phyloP scores from a whole-genome alignment of 2,797 vertebrate genomes.

The Pempheris klunzingeri region DNA sequence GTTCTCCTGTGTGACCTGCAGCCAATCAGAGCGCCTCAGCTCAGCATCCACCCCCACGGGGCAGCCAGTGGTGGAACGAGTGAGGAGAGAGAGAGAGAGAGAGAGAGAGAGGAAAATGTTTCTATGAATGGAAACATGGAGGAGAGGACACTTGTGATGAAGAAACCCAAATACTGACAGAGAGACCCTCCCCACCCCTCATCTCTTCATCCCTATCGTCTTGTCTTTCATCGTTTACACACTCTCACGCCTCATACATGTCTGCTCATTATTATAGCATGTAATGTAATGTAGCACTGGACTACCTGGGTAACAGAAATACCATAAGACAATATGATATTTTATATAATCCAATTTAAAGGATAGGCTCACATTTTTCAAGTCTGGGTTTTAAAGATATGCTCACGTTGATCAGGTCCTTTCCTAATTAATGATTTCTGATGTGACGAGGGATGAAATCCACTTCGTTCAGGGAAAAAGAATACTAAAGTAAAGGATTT shows the following conservation, averaged over 20 bases:
- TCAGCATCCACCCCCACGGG: slow-evolving; percentile 69
- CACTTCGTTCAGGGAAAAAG: too few species aligned
- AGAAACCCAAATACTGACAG: slow-evolving; percentile 43
- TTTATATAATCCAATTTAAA: too few species aligned
- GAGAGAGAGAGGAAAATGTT: slow-evolving; percentile 44
- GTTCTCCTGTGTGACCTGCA: slow-evolving; percentile 62
- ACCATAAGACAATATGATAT: background rate
- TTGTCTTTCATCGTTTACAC: background rate
- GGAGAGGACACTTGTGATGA: slow-evolving; percentile 65
- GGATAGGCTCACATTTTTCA: background rate
- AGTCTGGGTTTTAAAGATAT: too few species aligned
- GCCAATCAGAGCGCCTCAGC: slow-evolving; percentile 78
- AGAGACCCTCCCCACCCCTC: background rate
- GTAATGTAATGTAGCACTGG: background rate
- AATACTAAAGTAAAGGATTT: too few species aligned
- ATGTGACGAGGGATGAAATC: too few species aligned
- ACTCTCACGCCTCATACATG: background rate
- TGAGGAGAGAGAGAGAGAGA: slow-evolving; percentile 15
- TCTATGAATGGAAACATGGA: slow-evolving; percentile 86
- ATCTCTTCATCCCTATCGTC: slow-evolving; percentile 1
- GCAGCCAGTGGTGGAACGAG: slow-evolving; percentile 60
- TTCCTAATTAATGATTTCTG: too few species aligned
- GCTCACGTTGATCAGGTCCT: too few species aligned
- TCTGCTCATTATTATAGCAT: background rate
- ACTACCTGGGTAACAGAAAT: background rate